Percentiles rank a stretch among this genome's conserved stretches.
Evolutionary conservation across 2,113 vertebrate genomes (phyloP).

Genomic region (Numenius arquata): DNA sequence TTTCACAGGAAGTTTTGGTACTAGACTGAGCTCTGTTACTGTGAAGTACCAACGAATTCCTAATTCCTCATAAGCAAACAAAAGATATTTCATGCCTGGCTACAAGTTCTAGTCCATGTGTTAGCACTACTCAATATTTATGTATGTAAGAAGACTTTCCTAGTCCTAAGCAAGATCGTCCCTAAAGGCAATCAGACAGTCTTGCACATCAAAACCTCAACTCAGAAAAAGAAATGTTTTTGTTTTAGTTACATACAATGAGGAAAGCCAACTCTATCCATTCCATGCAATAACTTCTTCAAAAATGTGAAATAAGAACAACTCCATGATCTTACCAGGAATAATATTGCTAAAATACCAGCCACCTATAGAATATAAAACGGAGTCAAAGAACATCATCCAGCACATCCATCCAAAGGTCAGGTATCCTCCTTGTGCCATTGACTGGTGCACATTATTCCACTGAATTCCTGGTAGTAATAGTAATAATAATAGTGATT

Average conservation of each 20-base stretch:
- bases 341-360: conserved; percentile 78
- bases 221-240: background rate
- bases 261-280: background rate
- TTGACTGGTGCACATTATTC: conserved; percentile 65
- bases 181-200: background rate
- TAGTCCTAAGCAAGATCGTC: background rate
- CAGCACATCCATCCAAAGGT: conserved; percentile 74
- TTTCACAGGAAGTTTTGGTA: background rate
- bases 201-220: background rate
- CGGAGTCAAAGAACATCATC: conserved; percentile 75
- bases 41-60: background rate
- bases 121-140: background rate
- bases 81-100: background rate
- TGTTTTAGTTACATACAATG: background rate
- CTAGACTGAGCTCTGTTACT: background rate
- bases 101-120: background rate
- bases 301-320: background rate
- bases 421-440: conserved; percentile 28
- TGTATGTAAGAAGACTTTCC: background rate
- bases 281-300: background rate
- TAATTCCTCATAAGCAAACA: background rate
- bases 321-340: conserved; percentile 65
- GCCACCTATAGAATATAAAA: conserved; percentile 69
- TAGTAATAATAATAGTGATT: background rate
- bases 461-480: conserved; percentile 74